Base-by-base conservation (phyloP, 1,140 invertebrate species). In the Pteromalus puparum region DNA sequence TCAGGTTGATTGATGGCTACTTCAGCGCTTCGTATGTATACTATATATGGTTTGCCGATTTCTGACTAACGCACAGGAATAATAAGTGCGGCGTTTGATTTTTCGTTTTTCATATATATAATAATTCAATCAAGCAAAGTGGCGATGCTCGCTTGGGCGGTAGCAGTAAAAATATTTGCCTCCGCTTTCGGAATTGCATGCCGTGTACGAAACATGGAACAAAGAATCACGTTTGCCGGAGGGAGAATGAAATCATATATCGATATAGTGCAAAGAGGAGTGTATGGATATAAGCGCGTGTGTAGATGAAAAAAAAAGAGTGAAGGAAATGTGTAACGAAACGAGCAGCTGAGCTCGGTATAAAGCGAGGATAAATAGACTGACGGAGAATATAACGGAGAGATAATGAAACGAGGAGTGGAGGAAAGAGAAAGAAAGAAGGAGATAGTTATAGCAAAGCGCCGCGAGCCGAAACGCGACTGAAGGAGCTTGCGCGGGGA, bases 401-500 rank as follows among this genome's bases (percentile, higher is more conserved):
- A 70, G 78, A 80, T 34, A 80, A 42, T 75, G 61, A 48, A 77
- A 72, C 46, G 34, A 42, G n/a, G 84, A 72, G 70, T 67, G 30
- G 15, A 46, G 76, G 70, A 80, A 38, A 46, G 61, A 65, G 68
- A 84, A n/a, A n/a, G n/a, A n/a, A n/a, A 81, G 70, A 80, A 38
- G 42, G 61, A 65, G 68, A 84, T 2, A 61, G 79, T 42, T 42
- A 81, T n/a, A 81, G 81, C 9, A 21, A 13, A 74, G 28, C 24
- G 70, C 26, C 15, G 28, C 24, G 28, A 48, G 21, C 18, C 34
- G n/a, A 13, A 83, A 21, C 24, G 53, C 24, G 53, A 77, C 26
- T 76, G 13, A 79, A 67, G 48, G 46, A 81, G 18, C 30, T 34
- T n/a, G 79, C 48, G 10, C 7, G 21, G 78, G 6, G 5, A 82